Percentiles rank a stretch among this genome's conserved stretches.
Conservation (phyloP, 2,113 vertebrate species). For the Syrmaticus mikado region DNA sequence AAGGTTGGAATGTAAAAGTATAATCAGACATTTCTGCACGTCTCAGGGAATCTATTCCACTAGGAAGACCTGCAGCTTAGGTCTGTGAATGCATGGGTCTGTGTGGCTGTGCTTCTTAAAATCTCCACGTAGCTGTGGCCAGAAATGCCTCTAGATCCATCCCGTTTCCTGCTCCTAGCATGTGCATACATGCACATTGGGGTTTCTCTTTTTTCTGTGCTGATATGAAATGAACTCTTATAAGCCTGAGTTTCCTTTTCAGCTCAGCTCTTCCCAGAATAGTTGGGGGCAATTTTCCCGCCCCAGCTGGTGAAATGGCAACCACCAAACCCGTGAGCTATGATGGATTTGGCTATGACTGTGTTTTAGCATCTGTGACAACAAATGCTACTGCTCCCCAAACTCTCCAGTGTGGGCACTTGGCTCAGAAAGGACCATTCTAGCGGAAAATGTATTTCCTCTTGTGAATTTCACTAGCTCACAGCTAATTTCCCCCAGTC, state of each 20-base stretch:
- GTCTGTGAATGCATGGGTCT: background rate
- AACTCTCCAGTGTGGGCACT: background rate
- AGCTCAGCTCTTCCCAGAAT: background rate
- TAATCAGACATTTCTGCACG: background rate
- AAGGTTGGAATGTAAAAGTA: background rate
- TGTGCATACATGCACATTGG: fast-evolving
- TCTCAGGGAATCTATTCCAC: background rate
- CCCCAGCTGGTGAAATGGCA: background rate
- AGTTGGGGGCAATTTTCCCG: background rate
- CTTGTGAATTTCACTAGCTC: conserved; percentile 5
- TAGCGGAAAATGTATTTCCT: background rate
- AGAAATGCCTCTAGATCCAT: background rate
- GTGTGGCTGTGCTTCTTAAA: background rate
- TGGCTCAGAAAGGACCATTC: background rate
- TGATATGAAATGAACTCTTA: background rate
- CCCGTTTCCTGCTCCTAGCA: background rate
- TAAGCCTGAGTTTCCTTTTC: background rate
- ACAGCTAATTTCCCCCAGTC: conserved; percentile 7
- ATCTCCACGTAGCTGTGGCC: background rate
- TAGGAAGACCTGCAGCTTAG: background rate
- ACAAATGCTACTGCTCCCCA: background rate
- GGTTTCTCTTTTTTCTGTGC: background rate
- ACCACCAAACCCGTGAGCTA: background rate
- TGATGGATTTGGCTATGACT: background rate
- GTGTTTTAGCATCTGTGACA: conserved; percentile 16